A percentile compares a stretch with the other conserved stretches of the same genome.
These are phyloP conservation scores for Dasypolia templi DNA, from an alignment of 2,888 invertebrate genomes.

Conservation along the genomic window DNA sequence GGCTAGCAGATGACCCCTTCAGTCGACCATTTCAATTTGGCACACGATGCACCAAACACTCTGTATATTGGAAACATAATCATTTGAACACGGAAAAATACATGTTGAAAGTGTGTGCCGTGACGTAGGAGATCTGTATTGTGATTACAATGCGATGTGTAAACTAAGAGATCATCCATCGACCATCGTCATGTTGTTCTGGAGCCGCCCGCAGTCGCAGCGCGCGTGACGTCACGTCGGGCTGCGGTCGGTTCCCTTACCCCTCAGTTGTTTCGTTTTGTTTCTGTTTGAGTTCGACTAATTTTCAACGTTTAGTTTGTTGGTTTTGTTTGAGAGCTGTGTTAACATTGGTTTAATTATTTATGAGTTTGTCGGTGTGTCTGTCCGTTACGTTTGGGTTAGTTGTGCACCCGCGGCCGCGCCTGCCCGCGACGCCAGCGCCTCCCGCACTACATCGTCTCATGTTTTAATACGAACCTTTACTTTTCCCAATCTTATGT, in stretches of 20 bases:
- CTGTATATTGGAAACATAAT: not conserved
- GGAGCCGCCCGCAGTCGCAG: slow-evolving; percentile 70
- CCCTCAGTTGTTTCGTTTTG: slow-evolving; percentile 65
- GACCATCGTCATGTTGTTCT: slow-evolving; percentile 78
- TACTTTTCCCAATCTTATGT: slow-evolving; percentile 30
- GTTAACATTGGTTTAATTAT: slow-evolving; percentile 74
- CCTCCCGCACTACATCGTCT: not conserved
- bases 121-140: not conserved
- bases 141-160: slow-evolving; percentile 42
- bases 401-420: slow-evolving; percentile 80
- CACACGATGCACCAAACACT: too few species aligned
- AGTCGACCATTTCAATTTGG: too few species aligned
- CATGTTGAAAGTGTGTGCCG: too few species aligned
- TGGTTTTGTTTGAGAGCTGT: slow-evolving; percentile 69
- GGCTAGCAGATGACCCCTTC: too few species aligned
- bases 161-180: slow-evolving; percentile 65
- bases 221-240: slow-evolving; percentile 16
- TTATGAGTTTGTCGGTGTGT: slow-evolving; percentile 77
- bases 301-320: slow-evolving; percentile 65
- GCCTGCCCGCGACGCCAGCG: slow-evolving; percentile 42
- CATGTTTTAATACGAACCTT: slow-evolving; percentile 6
- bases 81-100: too few species aligned
- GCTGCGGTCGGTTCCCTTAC: slow-evolving; percentile 73
- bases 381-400: slow-evolving; percentile 77
- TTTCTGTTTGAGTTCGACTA: slow-evolving; percentile 71